Evolutionary conservation across 2,888 invertebrate genomes (phyloP).

Genomic region (Clepsis dumicolana): DNA sequence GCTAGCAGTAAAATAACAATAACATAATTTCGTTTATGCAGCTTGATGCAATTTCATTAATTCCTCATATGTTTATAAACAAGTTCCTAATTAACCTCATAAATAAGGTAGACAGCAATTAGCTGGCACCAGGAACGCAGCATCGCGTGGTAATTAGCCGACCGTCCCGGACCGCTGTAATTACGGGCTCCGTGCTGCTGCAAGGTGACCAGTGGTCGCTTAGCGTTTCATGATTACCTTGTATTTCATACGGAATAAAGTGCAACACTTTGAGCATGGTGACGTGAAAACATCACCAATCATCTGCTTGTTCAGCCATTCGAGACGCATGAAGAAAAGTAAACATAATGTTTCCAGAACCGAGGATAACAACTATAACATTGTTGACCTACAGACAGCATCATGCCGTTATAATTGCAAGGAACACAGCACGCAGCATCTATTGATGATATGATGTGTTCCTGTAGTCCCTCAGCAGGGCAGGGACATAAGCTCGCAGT

Average conservation of each 20-base stretch:
- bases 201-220: constrained; percentile 45
- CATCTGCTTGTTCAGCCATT: no score
- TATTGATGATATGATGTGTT: no score
- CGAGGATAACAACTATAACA: no score
- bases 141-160: constrained; percentile 56
- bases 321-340: no score
- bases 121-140: constrained; percentile 52
- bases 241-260: constrained; percentile 20
- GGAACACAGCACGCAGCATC: no score
- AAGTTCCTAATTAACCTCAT: constrained; percentile 36
- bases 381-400: no score
- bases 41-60: constrained; percentile 7
- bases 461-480: no score
- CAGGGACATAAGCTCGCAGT: no score
- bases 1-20: no score
- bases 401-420: no score
- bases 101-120: constrained; percentile 53
- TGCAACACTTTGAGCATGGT: constrained; percentile 5
- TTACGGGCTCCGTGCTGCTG: constrained; percentile 57
- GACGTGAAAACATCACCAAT: no score
- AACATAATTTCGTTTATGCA: constrained; percentile 2
- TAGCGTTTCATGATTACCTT: constrained; percentile 38
- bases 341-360: no score
- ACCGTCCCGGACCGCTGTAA: constrained; percentile 69
- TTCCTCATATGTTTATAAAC: not conserved